Base-by-base conservation (phyloP, 2,113 vertebrate species). In the Oryzias celebensis region DNA sequence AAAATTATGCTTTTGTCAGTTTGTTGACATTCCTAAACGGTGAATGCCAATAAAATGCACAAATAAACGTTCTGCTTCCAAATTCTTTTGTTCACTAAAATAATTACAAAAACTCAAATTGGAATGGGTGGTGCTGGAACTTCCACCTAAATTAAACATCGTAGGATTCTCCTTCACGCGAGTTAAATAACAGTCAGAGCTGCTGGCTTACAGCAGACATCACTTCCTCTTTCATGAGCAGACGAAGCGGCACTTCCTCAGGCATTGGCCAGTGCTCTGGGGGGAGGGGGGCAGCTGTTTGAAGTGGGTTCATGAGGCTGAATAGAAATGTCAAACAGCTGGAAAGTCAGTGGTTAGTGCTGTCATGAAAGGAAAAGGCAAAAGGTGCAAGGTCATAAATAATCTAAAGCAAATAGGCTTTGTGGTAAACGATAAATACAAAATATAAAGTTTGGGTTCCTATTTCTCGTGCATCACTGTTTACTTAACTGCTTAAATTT, bases 141-240 rank as follows among this genome's bases (percentile, higher is more conserved):
- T 83, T 87, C 85, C 80, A 77, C 42, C 26, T 24, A 43, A 55
- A 16, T 52, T 53, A 49, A 59, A 60, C 23, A 24, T 49, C n/a
- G 5, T 24, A 58, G 12, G 26, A 22, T 65, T 28, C 49, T 58
- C 51, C 52, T 66, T 58, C 73, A 81, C 68, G 47, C 59, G 68
- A 65, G 46, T 22, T 8, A 16, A 49, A 18, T 51, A 45, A 56
- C 57, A 73, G 60, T 82, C 26, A 36, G 36, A 73, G 58, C 26
- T 8, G 16, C 20, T 15, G 18, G 48, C 17, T 68, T n/a, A 46
- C 53, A 54, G 52, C 8, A 70, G 24, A 45, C 22, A 24, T 36
- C 65, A 82, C 77, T 87, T 89, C 87, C 49, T 66, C 46, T 82
- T 87, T 87, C 22, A 49, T 36, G 31, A 8, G 8, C 31, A 10